Base-by-base conservation (phyloP, 1,140 invertebrate species). In the Dendrolimus kikuchii region DNA sequence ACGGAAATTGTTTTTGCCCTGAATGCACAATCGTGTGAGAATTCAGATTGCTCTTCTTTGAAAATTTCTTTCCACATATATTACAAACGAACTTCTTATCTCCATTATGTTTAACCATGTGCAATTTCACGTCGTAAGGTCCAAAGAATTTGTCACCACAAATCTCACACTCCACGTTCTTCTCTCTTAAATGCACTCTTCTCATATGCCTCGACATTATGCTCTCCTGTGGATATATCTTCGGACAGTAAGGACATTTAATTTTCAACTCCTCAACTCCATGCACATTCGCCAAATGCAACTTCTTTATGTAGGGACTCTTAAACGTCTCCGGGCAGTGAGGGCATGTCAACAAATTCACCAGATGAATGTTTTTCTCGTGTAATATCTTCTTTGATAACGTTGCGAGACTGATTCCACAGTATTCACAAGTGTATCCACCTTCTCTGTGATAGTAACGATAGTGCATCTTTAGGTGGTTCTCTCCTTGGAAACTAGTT, bases 61-160 rank as follows among this genome's bases (percentile, higher is more conserved):
- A 88, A 53, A 92, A 93, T 23, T 89, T 81, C 57, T 91, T 89
- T 6, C 88, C 86, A 60, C 92, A 93, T 6, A 89, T 77, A 5
- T 81, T 69, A 61, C 90, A 91, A 0, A 88, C 74, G 57, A 90
- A 91, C 5, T 90, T 90, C 38, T 89, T 87, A 58, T 91, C 92
- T 0, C 91, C 92, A n/a, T 91, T 92, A 59, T 93, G 92, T 38
- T 90, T 91, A 42, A 92, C 71, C 88, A 95, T 93, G 74, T 86
- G 81, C 4, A 92, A 86, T 64, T 93, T 93, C 2, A 93, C 83
- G 60, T 93, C 92, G 46, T 91, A 92, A 2, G 89, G 88, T 45
- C 93, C 92, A 57, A 92, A 92, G 74, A 94, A 94, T 38, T 91
- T 89, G 62, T 93, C 93, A 5, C 82, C 87, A 52, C 88, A 89